Evolutionary conservation across 2,797 vertebrate genomes (phyloP), one percentile per base, ranked within the genome.

Genomic region (Bryconaethiops microstoma): DNA sequence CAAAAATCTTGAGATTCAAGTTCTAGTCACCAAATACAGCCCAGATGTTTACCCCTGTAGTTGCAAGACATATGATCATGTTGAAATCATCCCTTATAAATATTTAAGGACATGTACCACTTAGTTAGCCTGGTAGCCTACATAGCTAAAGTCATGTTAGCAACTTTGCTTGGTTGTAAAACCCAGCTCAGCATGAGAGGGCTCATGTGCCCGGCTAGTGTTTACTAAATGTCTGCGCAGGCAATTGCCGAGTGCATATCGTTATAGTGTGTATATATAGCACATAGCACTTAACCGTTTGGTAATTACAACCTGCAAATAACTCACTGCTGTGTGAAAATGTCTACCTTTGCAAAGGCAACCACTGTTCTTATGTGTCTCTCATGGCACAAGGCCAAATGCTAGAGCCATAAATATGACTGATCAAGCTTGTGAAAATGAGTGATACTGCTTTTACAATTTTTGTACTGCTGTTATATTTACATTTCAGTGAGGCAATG

Each of bases 231-330:
- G 76, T 78, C 81, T 82, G 76, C 55, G 52, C 57, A 72, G 76
- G 81, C 73, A 78, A 82, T 78, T 82, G 81, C 76, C 78, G 76
- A 78, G 76, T 82, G 55, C 35, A 21, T 75, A 78, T 82, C 65
- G 70, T 77, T 82, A 77, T 59, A 69, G 52, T 79, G 68, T 78
- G 54, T 82, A 81, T 79, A 71, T 82, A 81, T 84, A 76, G 79
- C 35, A 76, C 76, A 54, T 63, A 78, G 81, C 71, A 78, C 76
- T 82, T 82, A 70, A 42, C 54, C 13, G 25, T 78, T 69, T 54
- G 63, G 76, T 75, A 75, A 78, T 75, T 82, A 75, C 57, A 78
- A 82, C 76, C 70, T 78, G 21, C 71, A 78, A 74, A 78, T 78
- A 69, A 74, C 76, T 82, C 19, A 42, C 52, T 70, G 25, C 70